Percentiles rank a stretch among this genome's conserved stretches.
phyloP scores from a whole-genome alignment of 2,113 vertebrate genomes.

The Agelaius tricolor region DNA sequence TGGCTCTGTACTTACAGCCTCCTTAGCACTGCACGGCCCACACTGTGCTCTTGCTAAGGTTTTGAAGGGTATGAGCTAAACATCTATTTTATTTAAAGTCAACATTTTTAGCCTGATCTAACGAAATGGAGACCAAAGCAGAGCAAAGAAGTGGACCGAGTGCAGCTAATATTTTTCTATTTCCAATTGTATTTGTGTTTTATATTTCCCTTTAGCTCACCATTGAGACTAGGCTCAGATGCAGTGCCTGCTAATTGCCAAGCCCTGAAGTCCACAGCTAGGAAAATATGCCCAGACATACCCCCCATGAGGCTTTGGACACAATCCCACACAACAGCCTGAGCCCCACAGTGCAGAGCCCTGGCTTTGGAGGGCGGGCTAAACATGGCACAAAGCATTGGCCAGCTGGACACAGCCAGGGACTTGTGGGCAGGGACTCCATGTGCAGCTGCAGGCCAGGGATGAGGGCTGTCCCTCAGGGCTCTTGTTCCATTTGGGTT shows the following conservation, averaged over 20 bases:
- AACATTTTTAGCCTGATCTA: background rate
- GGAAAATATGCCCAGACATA: background rate
- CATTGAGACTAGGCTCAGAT: background rate
- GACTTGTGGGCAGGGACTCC: background rate
- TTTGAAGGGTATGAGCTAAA: background rate
- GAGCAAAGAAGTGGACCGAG: background rate
- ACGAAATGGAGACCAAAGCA: background rate
- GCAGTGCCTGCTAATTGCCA: background rate
- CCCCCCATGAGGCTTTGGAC: background rate
- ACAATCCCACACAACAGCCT: accelerated
- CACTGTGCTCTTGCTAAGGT: background rate
- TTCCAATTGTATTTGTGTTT: background rate
- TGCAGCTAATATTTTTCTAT: background rate
- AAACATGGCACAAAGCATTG: accelerated
- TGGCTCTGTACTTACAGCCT: background rate
- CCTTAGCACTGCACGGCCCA: background rate
- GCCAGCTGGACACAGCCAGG: background rate
- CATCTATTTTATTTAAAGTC: background rate
- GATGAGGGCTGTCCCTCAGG: background rate
- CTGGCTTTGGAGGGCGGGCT: background rate
- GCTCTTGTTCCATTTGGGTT: background rate
- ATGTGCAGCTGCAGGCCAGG: background rate
- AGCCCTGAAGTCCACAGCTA: background rate
- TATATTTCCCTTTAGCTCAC: background rate
- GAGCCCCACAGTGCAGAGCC: background rate